Evolutionary conservation across 2,797 vertebrate species (phyloP), one percentile per base, ranked within the genome.

Genomic region (Malurus splendens): DNA sequence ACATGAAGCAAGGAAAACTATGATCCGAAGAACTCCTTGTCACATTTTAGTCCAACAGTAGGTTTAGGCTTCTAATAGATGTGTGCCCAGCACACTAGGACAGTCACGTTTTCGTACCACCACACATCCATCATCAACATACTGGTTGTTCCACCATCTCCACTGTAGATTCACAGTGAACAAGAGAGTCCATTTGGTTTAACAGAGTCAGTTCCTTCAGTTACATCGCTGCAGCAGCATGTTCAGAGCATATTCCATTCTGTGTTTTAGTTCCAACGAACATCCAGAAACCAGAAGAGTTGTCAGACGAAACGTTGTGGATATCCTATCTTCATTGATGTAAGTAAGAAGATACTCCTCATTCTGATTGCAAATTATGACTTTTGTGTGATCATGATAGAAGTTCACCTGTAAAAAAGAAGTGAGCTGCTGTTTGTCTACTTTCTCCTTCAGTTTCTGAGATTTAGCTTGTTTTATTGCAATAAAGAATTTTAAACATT

Each of bases 311-410:
- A 99, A 98, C 18, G 98, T 99, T 84, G 98, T 97, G 36, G 99
- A 99, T 79, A 98, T 96, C 15, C 99, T 97, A 28, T 99, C 99
- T 94, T 99, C 99, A 9, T 99, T 99, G 95, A 99, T 99, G 94
- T 99, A 99, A 0, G 99, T 99, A 84, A 99, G 97, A 92, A 99
- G 97, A 71, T 97, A 99, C 74, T 99, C 99, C 30, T 99, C 98
- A 79, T 89, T 98, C 94, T 99, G 98, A 95, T 97, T 99, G 87
- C 98, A 99, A 92, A 99, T 97, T 82, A 99, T 99, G 76, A 99
- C 98, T 96, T 99, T 99, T 6, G 99, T 99, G 96, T 99, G 99
- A 96, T 99, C 99, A 1, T 99, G 99, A 93, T 99, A 99, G 95
- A 99, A 99, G 93, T 99, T 99, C 72, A 99, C 98, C 99, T 99